These are phyloP conservation scores for Prinia subflava DNA, from an alignment of 2,113 vertebrate species.

Conservation along the genomic window DNA sequence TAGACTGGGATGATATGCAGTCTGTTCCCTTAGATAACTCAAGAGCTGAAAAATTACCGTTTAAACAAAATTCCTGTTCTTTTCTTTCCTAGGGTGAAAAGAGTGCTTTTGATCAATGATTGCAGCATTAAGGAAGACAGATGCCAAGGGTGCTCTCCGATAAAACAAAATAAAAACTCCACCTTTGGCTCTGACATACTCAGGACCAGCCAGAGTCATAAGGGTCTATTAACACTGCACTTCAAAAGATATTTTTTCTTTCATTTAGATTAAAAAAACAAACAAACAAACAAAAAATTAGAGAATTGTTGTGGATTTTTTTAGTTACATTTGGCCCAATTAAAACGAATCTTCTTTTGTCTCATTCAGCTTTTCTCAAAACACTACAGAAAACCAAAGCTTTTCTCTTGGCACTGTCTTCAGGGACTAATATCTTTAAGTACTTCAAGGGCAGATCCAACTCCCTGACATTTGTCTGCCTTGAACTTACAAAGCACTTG, in stretches of 20 bases:
- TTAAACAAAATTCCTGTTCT: constrained; percentile 14
- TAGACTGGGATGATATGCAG: neutral
- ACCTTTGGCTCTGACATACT: neutral
- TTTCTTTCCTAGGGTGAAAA: neutral
- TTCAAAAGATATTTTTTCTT: neutral
- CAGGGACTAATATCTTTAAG: neutral
- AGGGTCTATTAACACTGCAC: neutral
- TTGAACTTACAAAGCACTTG: neutral
- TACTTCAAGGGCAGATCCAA: neutral
- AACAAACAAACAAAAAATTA: neutral
- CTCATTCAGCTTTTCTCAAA: constrained; percentile 1
- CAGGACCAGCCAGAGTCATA: neutral
- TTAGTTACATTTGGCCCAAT: neutral
- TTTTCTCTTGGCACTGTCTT: neutral
- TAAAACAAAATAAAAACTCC: neutral
- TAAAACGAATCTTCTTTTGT: neutral
- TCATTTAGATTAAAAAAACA: neutral
- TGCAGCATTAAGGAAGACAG: neutral
- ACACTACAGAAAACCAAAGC: constrained; percentile 2
- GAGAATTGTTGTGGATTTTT: neutral
- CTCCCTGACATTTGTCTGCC: constrained; percentile 41
- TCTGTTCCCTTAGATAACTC: neutral
- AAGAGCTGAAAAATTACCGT: constrained; percentile 9
- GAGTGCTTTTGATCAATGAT: neutral
- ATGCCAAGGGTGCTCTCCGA: neutral